Conservation (phyloP, 2,113 vertebrate genomes). For the Aspiorhynchus laticeps region DNA sequence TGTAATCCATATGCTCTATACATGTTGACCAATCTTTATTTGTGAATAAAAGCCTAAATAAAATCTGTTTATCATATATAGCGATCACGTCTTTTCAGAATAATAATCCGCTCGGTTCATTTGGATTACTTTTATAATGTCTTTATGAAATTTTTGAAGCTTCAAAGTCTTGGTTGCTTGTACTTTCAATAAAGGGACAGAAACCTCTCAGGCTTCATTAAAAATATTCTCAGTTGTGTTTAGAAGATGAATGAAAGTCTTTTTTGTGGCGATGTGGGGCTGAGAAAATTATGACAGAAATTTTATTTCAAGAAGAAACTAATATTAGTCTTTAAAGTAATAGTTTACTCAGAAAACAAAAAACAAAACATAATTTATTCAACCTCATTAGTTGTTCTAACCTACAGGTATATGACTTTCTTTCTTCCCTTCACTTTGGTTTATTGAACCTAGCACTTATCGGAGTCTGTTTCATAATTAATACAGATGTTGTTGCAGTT, state of each 20-base stretch:
- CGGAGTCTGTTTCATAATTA: not conserved
- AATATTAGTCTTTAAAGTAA: not conserved
- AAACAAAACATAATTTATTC: too few relatives aligned
- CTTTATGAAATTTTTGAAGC: not conserved
- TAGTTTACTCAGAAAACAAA: not conserved
- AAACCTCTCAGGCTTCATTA: not conserved
- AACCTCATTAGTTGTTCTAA: not conserved
- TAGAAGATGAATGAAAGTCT: not conserved
- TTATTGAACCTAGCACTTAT: constrained; percentile 9
- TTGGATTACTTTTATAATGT: not conserved
- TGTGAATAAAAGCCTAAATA: not conserved
- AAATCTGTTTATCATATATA: not conserved
- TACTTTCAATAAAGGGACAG: not conserved
- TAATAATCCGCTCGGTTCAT: not conserved
- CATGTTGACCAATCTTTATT: not conserved
- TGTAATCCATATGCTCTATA: not conserved
- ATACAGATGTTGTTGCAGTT: not conserved
- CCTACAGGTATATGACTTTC: not conserved
- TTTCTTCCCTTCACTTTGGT: not conserved
- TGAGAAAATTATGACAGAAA: not conserved
- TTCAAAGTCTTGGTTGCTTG: not conserved
- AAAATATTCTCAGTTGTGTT: not conserved
- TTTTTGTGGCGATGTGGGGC: not conserved
- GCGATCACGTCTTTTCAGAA: not conserved
- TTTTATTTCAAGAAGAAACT: not conserved